phyloP scores from a whole-genome alignment of 2,888 invertebrate genomes.

The Eurytoma californica region DNA sequence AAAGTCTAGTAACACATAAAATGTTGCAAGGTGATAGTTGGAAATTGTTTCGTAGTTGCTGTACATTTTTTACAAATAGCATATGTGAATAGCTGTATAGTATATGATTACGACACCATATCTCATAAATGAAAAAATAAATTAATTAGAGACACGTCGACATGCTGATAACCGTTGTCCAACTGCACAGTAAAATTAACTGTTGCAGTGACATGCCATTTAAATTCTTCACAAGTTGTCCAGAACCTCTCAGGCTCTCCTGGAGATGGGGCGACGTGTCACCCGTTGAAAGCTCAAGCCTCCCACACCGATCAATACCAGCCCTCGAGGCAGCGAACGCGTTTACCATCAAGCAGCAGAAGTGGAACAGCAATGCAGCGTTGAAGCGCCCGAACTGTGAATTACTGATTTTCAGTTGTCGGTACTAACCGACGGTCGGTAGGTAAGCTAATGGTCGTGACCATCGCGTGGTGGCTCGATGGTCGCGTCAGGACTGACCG shows the following conservation, averaged over 20 bases:
- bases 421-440: conserved; percentile 20
- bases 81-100: neutral
- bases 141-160: neutral
- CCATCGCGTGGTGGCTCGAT: conserved; percentile 62
- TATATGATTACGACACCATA: neutral
- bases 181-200: neutral
- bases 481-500: conserved; percentile 50
- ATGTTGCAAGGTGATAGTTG: conserved; percentile 16
- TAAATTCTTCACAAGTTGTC: neutral
- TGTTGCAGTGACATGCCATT: neutral
- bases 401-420: neutral
- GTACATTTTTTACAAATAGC: conserved; percentile 43
- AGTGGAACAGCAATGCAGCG: no score
- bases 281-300: neutral
- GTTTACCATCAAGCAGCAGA: neutral
- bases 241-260: neutral
- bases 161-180: no score
- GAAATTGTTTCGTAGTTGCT: conserved; percentile 48
- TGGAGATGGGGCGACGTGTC: conserved; percentile 2
- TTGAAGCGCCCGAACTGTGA: no score
- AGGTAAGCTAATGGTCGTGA: neutral
- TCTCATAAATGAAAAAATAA: conserved; percentile 2
- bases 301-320: neutral
- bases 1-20: conserved; percentile 15
- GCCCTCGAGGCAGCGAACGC: no score